phyloP scores from a whole-genome alignment of 2,888 invertebrate species.

The Eristalis intricaria region DNA sequence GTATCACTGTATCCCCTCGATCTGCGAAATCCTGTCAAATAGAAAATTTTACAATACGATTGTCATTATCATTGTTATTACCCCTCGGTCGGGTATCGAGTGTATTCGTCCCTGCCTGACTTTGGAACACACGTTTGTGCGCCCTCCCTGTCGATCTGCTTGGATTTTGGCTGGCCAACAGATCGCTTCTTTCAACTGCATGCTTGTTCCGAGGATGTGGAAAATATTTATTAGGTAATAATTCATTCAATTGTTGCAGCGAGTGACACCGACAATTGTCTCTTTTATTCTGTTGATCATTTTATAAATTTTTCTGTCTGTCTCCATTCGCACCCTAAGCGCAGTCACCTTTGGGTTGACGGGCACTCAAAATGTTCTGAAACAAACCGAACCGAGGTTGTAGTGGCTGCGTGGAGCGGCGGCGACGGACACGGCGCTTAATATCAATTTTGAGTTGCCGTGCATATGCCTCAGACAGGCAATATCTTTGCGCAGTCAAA shows the following conservation, averaged over 20 bases:
- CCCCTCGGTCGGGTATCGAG: background rate
- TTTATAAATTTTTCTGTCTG: background rate
- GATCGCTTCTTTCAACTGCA: background rate
- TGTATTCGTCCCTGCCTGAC: background rate
- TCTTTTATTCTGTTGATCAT: slow-evolving; percentile 12
- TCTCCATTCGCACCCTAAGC: background rate
- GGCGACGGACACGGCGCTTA: background rate
- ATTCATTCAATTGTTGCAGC: slow-evolving; percentile 58
- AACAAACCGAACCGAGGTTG: background rate
- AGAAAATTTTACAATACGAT: slow-evolving; percentile 58
- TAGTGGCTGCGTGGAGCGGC: no score
- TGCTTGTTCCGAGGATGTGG: background rate
- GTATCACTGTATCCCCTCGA: no score
- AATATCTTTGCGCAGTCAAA: slow-evolving; percentile 42
- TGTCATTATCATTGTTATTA: slow-evolving; percentile 37
- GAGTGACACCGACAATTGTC: slow-evolving; percentile 41
- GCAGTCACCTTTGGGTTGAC: background rate
- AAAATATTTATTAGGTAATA: slow-evolving; percentile 63
- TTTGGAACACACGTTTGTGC: slow-evolving; percentile 12
- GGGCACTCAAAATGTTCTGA: background rate
- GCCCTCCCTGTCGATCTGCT: slow-evolving; percentile 43
- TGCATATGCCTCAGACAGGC: background rate
- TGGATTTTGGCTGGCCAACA: slow-evolving; percentile 2
- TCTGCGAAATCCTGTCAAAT: slow-evolving; percentile 17
- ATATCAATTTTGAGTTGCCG: slow-evolving; percentile 32